Conservation (phyloP, 2,113 vertebrate species). For the Chionis minor region DNA sequence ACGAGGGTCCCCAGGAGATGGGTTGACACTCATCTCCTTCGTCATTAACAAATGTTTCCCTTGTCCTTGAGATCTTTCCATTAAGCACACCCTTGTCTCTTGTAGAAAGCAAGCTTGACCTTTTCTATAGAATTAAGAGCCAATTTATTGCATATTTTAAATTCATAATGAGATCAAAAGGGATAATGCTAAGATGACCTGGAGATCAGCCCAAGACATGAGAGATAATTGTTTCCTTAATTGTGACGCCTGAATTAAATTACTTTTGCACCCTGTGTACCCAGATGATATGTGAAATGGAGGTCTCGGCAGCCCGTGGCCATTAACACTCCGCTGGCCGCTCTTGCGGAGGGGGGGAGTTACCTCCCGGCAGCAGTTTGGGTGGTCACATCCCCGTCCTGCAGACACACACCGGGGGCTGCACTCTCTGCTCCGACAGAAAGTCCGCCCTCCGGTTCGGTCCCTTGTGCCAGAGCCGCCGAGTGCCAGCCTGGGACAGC, state of each 20-base stretch:
- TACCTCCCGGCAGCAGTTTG: neutral
- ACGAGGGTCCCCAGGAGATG: accelerated
- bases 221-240: slow-evolving; percentile 57
- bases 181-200: slow-evolving; percentile 24
- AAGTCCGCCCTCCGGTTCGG: accelerated
- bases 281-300: neutral
- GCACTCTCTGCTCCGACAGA: neutral
- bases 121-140: slow-evolving; percentile 21
- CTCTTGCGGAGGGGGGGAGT: neutral
- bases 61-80: slow-evolving; percentile 27
- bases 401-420: accelerated
- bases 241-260: slow-evolving; percentile 39
- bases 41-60: neutral
- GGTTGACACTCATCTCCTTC: neutral
- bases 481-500: neutral
- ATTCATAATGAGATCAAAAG: slow-evolving; percentile 58
- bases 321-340: neutral
- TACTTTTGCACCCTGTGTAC: neutral
- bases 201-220: slow-evolving; percentile 23
- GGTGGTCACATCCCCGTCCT: neutral
- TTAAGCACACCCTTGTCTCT: neutral
- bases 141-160: slow-evolving; percentile 49
- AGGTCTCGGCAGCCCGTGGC: neutral
- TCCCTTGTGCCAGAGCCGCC: neutral
- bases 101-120: neutral